phyloP scores from a whole-genome alignment of 2,113 vertebrate species.

The Anhinga rufa region DNA sequence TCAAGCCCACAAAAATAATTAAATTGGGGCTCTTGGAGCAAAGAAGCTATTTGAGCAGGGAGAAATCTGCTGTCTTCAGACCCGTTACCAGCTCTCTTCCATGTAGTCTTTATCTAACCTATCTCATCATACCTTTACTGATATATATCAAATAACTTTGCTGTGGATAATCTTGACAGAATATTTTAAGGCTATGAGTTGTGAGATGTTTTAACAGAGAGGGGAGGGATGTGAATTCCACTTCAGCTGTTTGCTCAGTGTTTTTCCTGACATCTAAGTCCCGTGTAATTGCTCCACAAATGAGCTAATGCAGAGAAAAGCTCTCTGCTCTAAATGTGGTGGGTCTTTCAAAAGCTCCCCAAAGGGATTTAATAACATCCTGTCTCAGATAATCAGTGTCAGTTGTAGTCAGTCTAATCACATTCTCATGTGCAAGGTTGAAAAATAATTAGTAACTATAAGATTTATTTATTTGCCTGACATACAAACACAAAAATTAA shows the following conservation, averaged over 20 bases:
- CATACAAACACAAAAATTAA: slow-evolving; percentile 6
- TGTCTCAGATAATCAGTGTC: slow-evolving; percentile 52
- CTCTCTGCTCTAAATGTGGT: background rate
- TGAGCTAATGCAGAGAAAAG: slow-evolving; percentile 30
- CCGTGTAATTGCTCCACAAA: slow-evolving; percentile 17
- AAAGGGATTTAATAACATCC: slow-evolving; percentile 58
- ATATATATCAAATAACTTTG: background rate
- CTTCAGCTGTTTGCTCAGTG: background rate
- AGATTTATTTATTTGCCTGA: slow-evolving; percentile 45
- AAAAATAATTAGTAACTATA: slow-evolving; percentile 49
- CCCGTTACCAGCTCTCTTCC: background rate
- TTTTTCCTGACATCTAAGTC: background rate
- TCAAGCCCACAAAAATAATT: background rate
- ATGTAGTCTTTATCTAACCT: background rate
- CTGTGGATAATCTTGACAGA: background rate
- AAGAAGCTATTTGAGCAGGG: background rate
- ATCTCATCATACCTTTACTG: background rate
- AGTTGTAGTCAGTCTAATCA: slow-evolving; percentile 15
- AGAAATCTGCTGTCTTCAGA: background rate
- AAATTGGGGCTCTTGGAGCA: background rate
- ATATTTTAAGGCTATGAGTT: background rate
- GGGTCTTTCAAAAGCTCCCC: slow-evolving; percentile 26
- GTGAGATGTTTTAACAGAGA: background rate
- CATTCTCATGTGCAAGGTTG: slow-evolving; percentile 25
- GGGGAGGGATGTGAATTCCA: background rate